phyloP scores from a whole-genome alignment of 1,140 invertebrate genomes.

The Dendroctonus valens region DNA sequence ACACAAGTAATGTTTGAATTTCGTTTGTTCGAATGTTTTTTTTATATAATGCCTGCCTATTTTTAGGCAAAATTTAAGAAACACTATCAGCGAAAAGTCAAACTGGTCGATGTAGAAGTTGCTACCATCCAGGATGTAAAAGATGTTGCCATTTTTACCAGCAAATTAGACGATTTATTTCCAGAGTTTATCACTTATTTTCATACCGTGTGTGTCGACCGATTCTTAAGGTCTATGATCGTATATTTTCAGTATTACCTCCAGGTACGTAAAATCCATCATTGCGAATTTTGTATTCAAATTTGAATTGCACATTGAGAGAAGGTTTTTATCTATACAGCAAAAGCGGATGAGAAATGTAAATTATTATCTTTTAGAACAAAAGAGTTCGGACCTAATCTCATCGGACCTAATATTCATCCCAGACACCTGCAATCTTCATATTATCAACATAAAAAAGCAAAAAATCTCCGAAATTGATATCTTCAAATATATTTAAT shows the following conservation, averaged over 20 bases:
- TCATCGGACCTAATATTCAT: too few species aligned
- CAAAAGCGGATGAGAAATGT: too few species aligned
- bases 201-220: constrained; percentile 58
- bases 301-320: neutral
- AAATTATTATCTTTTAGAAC: too few species aligned
- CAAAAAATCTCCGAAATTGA: too few species aligned
- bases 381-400: too few species aligned
- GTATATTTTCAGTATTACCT: constrained; percentile 63
- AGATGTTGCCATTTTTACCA: constrained; percentile 62
- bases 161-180: constrained; percentile 54
- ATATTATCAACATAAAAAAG: too few species aligned
- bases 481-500: too few species aligned
- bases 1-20: constrained; percentile 31
- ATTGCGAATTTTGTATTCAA: too few species aligned
- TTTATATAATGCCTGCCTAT: neutral
- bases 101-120: constrained; percentile 54
- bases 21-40: neutral
- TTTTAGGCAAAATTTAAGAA: constrained; percentile 59
- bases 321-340: too few species aligned
- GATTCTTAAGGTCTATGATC: constrained; percentile 61
- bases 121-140: constrained; percentile 64
- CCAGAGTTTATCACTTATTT: constrained; percentile 59
- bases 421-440: too few species aligned
- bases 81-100: constrained; percentile 57
- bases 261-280: constrained; percentile 47